Conservation (phyloP, 2,888 invertebrate genomes). For the Myopa testacea region DNA sequence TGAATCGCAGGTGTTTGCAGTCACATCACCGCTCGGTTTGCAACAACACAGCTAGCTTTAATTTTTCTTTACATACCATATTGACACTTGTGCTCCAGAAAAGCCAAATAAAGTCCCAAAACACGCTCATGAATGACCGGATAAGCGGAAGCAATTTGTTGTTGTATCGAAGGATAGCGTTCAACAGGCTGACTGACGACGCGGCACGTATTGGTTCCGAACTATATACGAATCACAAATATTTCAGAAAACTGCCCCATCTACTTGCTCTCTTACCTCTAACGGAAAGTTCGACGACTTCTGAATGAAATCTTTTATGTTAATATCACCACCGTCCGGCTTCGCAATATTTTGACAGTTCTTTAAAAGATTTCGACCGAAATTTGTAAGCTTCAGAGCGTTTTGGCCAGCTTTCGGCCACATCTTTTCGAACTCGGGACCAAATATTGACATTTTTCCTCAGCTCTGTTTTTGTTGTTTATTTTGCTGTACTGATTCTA, state of each 20-base stretch:
- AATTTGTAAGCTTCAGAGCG: slow-evolving; percentile 48
- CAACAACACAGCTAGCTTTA: no score
- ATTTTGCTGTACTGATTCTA: no score
- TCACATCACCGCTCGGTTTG: no score
- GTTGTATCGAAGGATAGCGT: slow-evolving; percentile 54
- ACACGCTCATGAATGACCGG: slow-evolving; percentile 78
- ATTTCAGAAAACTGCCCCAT: not conserved
- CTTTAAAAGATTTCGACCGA: slow-evolving; percentile 52
- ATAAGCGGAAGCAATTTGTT: slow-evolving; percentile 72
- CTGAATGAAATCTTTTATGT: slow-evolving; percentile 51
- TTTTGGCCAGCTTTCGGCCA: slow-evolving; percentile 51
- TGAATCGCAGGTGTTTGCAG: no score
- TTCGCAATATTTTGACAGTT: slow-evolving; percentile 52
- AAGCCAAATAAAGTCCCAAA: slow-evolving; percentile 73
- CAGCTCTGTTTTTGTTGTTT: no score
- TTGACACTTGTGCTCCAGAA: slow-evolving; percentile 73
- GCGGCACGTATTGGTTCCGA: slow-evolving; percentile 64
- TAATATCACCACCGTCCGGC: slow-evolving; percentile 48
- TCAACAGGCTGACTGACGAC: slow-evolving; percentile 56
- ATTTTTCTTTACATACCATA: slow-evolving; percentile 54
- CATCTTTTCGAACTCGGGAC: slow-evolving; percentile 55
- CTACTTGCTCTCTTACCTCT: slow-evolving; percentile 49
- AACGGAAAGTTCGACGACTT: slow-evolving; percentile 58
- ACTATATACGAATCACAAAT: slow-evolving; percentile 49
- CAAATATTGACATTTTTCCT: slow-evolving; percentile 56